Conservation (phyloP, 1,140 invertebrate species). For the Argopecten irradians region DNA sequence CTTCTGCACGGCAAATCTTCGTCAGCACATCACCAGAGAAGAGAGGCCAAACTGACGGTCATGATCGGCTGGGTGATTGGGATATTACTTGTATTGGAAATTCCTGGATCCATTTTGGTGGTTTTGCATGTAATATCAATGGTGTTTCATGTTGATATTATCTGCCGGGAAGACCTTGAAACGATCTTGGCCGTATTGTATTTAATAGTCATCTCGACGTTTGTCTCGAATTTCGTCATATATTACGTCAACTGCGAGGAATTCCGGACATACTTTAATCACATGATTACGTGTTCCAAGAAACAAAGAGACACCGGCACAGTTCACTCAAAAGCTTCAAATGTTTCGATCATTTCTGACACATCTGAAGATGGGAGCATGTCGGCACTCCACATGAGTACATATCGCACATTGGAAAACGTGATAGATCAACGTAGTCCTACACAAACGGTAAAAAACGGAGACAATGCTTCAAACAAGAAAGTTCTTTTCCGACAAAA, state of each 20-base stretch:
- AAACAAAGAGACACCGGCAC: not conserved
- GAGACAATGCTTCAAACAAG: not conserved
- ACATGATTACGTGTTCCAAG: not conserved
- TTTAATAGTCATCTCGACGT: not conserved
- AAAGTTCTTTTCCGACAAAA: not conserved
- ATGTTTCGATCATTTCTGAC: not conserved
- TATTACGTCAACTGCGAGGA: not conserved
- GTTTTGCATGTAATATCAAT: not conserved
- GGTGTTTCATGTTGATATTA: not conserved
- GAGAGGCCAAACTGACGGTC: not conserved
- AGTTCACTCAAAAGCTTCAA: not conserved
- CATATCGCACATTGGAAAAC: not conserved
- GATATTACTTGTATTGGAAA: not conserved
- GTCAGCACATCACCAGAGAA: not conserved
- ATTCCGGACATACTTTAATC: not conserved
- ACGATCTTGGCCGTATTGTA: not conserved
- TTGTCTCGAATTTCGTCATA: not conserved
- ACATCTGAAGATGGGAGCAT: not conserved
- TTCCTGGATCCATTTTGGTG: not conserved
- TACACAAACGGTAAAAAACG: not conserved
- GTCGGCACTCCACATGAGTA: not conserved
- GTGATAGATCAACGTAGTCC: not conserved
- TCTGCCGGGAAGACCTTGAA: not conserved
- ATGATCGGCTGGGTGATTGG: not conserved
- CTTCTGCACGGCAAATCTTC: not conserved